A percentile compares a stretch with the other conserved stretches of the same genome.
Conservation (phyloP, 37 sponge, comb jelly and placozoan species). For the Mnemiopsis leidyi region DNA sequence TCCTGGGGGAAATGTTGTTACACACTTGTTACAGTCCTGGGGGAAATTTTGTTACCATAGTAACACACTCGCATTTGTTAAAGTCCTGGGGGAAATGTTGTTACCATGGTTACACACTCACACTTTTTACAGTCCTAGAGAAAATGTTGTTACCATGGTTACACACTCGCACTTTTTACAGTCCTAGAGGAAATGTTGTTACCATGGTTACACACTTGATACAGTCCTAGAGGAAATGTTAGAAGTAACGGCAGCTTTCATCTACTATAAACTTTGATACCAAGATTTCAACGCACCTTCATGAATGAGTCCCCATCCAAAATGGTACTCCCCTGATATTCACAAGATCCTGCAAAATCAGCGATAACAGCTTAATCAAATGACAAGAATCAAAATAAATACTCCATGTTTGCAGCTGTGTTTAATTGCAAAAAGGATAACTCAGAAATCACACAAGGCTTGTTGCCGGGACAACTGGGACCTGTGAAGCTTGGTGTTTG, state of each 20-base stretch:
- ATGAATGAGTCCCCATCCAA: background rate
- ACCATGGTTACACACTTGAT: too few relatives aligned
- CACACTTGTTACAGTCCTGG: background rate
- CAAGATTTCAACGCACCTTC: background rate
- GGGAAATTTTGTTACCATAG: background rate
- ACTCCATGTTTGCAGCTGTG: too few relatives aligned
- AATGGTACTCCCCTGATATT: background rate
- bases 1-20: constrained; percentile 1
- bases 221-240: too few relatives aligned
- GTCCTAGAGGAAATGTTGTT: too few relatives aligned
- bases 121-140: background rate
- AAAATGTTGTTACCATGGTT: background rate
- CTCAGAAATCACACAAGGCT: too few relatives aligned
- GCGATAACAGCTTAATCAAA: background rate
- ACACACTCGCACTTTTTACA: constrained; percentile 12
- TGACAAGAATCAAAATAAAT: too few relatives aligned
- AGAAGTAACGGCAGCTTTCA: too few relatives aligned
- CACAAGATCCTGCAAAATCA: background rate
- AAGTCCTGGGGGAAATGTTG: constrained; percentile 9
- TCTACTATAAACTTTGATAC: too few relatives aligned
- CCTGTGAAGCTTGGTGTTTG: too few relatives aligned
- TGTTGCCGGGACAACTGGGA: too few relatives aligned
- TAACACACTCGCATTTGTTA: background rate
- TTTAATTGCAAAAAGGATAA: too few relatives aligned
- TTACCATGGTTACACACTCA: background rate